Conservation (phyloP, 1,140 invertebrate species). For the Atta colombica region DNA sequence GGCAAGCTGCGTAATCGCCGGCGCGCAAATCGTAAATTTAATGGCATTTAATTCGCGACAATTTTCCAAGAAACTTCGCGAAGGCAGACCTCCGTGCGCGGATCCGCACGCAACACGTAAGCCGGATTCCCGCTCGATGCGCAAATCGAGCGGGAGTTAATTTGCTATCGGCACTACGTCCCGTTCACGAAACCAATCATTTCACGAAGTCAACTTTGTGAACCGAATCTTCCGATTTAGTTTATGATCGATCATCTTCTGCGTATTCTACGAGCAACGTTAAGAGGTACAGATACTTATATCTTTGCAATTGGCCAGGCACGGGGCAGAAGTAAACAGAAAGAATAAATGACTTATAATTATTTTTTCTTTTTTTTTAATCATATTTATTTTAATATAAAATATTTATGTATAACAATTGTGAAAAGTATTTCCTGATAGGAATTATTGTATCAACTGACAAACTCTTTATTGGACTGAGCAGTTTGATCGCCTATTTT, state of each 20-base stretch:
- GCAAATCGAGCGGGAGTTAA: constrained; percentile 40
- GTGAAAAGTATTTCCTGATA: not conserved
- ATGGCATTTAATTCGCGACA: constrained; percentile 83
- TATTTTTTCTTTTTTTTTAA: not conserved
- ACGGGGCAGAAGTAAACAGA: too few species aligned
- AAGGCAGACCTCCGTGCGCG: constrained; percentile 31
- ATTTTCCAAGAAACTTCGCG: constrained; percentile 73
- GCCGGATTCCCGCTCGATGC: constrained; percentile 20
- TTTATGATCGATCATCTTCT: not conserved
- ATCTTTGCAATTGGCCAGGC: not conserved
- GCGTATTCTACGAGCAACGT: not conserved
- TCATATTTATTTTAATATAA: not conserved
- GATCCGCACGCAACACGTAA: constrained; percentile 58
- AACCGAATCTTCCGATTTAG: not conserved
- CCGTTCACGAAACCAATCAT: constrained; percentile 29
- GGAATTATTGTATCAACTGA: constrained; percentile 21
- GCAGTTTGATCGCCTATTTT: constrained; percentile 41
- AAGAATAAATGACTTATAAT: not conserved
- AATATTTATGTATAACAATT: not conserved
- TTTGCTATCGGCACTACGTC: constrained; percentile 38
- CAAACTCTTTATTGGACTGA: constrained; percentile 11
- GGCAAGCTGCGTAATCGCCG: constrained; percentile 75
- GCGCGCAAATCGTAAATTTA: constrained; percentile 81
- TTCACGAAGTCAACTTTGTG: constrained; percentile 16
- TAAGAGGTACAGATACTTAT: not conserved